Evolutionary conservation across 2,797 vertebrate genomes (phyloP).

Genomic region (Hipposideros larvatus): DNA sequence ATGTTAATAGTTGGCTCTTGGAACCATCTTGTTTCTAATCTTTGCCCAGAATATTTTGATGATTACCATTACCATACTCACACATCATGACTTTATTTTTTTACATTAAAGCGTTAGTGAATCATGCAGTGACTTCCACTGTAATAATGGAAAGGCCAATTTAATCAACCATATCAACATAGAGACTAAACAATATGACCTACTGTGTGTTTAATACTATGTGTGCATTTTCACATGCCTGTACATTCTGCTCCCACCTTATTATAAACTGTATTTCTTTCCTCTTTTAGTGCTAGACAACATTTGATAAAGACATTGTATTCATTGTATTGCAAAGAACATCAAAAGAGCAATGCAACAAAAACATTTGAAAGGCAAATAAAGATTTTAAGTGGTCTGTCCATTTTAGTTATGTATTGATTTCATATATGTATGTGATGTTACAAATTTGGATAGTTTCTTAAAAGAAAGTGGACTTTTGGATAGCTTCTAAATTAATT

Average conservation of each 20-base stretch:
- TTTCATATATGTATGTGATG: not conserved
- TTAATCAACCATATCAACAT: not conserved
- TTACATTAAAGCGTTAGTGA: not conserved
- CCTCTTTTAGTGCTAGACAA: not conserved
- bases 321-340: not conserved
- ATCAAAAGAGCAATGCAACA: not conserved
- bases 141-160: not conserved
- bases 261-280: not conserved
- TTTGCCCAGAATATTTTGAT: conserved; percentile 28
- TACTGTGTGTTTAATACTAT: not conserved
- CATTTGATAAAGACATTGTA: not conserved
- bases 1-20: not conserved
- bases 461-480: conserved; percentile 23
- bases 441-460: not conserved
- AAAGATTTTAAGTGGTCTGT: not conserved
- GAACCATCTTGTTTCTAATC: not conserved
- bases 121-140: not conserved
- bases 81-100: not conserved
- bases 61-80: not conserved
- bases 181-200: not conserved
- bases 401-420: not conserved
- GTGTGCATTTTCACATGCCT: not conserved
- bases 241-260: not conserved
- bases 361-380: not conserved
- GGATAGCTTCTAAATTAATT: not conserved